Base-by-base conservation (phyloP, 2,888 invertebrate genomes). In the Harpalus rufipes region DNA sequence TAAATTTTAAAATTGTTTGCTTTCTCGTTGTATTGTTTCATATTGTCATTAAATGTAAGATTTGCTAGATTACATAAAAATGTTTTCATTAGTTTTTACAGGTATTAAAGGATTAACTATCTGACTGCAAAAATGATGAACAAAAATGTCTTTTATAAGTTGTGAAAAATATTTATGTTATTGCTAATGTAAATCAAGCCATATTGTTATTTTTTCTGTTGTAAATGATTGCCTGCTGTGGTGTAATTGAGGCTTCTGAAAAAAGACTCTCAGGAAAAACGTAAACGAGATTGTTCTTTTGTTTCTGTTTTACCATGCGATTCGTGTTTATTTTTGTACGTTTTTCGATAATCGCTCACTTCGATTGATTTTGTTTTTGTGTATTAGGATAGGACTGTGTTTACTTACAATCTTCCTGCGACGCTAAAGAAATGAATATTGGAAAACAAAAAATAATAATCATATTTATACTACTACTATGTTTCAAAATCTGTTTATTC, bases 261-360 rank as follows among this genome's bases (percentile, higher is more conserved):
- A 74, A 72, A 68, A 74, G 44, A 74, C 41, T 44, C 44, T 41
- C 44, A 74, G 72, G 72, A 74, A 74, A 74, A 74, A 74, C 51
- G 41, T 80, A 80, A 80, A 80, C 80, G 80, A 80, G 61, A 80
- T 63, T 80, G 61, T 80, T 80, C 80, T 80, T 80, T 80, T 80
- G 80, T 80, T 80, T 58, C 39, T 80, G 63, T 80, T 63, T 74
- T 74, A 74, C 44, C 72, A 80, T 80, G 72, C 72, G 72, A 74
- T 74, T 74, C 72, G 72, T 74, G 72, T 74, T 68, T 78, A 78
- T 58, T 81, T 81, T 32, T 81, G 68, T 65, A 68, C 68, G 81
- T 81, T 81, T 81, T 81, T 81, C 81, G 56, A 81, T 81, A 81
- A 81, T 81, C 81, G 65, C 81, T 81, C 68, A 81, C 68, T 81